Evolutionary conservation across 1,140 invertebrate genomes (phyloP), one percentile per base, ranked within the genome.

Genomic region (Microplitis demolitor): DNA sequence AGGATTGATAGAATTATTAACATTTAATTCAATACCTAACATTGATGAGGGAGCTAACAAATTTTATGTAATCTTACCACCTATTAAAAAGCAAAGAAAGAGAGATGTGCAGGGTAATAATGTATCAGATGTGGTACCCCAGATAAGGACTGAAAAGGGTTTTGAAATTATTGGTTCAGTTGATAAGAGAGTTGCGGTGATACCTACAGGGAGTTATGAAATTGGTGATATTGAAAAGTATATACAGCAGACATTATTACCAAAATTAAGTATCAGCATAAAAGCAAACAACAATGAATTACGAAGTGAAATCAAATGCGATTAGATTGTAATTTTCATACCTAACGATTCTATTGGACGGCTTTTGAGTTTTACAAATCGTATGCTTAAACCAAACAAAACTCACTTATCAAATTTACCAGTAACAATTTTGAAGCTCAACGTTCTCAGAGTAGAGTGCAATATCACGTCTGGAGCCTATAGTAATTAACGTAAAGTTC

Each of bases 21-120:
- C 77, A 53, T 83, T 81, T 64, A 79, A 85, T 77, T 80, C 80
- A 13, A 83, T 84, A n/a, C 80, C 78, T 9, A 83, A 83, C 75
- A 77, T 83, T 39, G 73, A 78, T 75, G 31, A 64, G 34, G 62
- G 74, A 33, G 78, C 79, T 56, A 83, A 84, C 78, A 74, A 81
- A 72, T 83, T 84, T 78, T 75, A 83, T 73, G 39, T 67, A 62
- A 62, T n/a, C 13, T 13, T 14, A 14, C n/a, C 5, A 56, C 16
- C 5, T 13, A 13, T 56, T 5, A 16, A 56, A 56, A 24, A 56
- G 16, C n/a, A 56, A 16, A 16, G 33, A 81, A 82, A 77, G 66
- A 79, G 66, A 80, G 81, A 76, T 76, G 80, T 13, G 53, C 5
- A 70, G 39, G 11, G 11, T 9, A 45, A 2, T 3, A 45, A 45